Percentiles rank a stretch among this genome's conserved stretches.
These are phyloP conservation scores for Rattus norvegicus DNA, from an alignment of 2,113 vertebrate species.

Conservation along the genomic window GRCr8 NC_086030.1:51584001-51584500, in stretches of 20 bases:
- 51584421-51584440: not conserved
- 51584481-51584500: not conserved
- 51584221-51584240: not conserved
- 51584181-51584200: not conserved
- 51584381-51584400: not conserved
- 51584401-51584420: rapidly evolving
- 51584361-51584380: not conserved
- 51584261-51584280: not conserved
- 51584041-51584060: not conserved
- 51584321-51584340: not conserved
- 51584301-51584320: not conserved
- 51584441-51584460: not conserved
- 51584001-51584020: conserved; percentile 39
- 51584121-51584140: not conserved
- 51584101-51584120: not conserved
- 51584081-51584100: not conserved
- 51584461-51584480: not conserved
- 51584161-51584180: not conserved
- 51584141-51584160: not conserved
- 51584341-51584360: not conserved
- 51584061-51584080: not conserved
- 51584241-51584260: not conserved
- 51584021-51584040: not conserved
- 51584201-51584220: not conserved
- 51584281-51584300: rapidly evolving